These are phyloP conservation scores for Hipposideros armiger DNA, from an alignment of 2,113 vertebrate species.

Conservation along the genomic window DNA sequence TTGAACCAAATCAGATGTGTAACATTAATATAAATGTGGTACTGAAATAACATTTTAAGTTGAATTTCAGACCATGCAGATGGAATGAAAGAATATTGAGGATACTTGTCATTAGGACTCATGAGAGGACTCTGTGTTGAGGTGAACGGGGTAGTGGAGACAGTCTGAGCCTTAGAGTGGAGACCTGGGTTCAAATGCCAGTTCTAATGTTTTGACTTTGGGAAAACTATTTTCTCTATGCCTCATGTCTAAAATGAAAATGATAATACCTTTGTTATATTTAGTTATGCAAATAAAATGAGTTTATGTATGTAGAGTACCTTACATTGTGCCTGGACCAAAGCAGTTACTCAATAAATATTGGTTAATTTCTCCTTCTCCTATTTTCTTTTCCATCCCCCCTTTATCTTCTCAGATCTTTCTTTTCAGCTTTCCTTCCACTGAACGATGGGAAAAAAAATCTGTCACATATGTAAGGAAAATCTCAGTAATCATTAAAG, in stretches of 20 bases:
- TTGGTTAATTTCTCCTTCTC: neutral
- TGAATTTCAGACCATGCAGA: conserved; percentile 11
- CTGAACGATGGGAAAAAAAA: neutral
- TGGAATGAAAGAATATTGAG: neutral
- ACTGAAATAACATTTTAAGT: conserved; percentile 35
- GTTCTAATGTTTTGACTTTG: neutral
- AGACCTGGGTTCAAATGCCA: neutral
- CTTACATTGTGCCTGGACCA: neutral
- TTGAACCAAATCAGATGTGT: conserved; percentile 1
- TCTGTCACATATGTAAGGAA: neutral
- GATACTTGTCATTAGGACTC: neutral
- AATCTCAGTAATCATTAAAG: neutral
- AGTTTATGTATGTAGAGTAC: neutral
- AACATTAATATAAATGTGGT: neutral
- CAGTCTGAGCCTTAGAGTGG: neutral
- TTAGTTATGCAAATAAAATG: neutral
- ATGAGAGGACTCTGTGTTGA: neutral
- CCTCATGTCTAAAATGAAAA: neutral
- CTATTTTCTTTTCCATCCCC: neutral
- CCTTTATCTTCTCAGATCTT: neutral
- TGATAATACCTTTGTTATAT: neutral
- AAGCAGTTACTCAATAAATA: neutral
- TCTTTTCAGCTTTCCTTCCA: neutral
- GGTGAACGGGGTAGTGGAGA: neutral
- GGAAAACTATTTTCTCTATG: neutral